These are phyloP conservation scores for Trichonephila inaurata DNA, from an alignment of 1,140 invertebrate genomes.

Conservation along the genomic window DNA sequence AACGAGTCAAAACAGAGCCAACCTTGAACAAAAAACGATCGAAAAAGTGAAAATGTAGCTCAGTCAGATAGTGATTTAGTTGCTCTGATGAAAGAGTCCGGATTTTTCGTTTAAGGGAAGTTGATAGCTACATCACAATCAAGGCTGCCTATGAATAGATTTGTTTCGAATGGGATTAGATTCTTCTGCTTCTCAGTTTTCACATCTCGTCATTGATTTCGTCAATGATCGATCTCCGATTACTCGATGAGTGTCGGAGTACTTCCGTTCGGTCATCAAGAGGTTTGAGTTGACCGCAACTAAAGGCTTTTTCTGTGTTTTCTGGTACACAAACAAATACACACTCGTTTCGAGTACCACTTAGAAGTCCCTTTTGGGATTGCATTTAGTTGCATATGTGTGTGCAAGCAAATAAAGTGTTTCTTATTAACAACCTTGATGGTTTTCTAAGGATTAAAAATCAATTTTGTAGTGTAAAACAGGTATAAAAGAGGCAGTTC, in stretches of 20 bases:
- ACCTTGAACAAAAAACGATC: constrained; percentile 2
- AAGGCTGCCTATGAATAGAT: constrained; percentile 16
- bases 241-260: neutral
- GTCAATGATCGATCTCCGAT: neutral
- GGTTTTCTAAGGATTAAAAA: too few species aligned
- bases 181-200: neutral
- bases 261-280: neutral
- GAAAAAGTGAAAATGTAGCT: constrained; percentile 9
- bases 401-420: too few species aligned
- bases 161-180: neutral
- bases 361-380: too few species aligned
- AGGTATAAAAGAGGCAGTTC: too few species aligned
- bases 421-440: too few species aligned
- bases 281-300: neutral
- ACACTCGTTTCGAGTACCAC: too few species aligned
- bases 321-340: neutral
- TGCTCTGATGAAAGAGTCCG: neutral
- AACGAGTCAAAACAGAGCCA: constrained; percentile 30
- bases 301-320: neutral
- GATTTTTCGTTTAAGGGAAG: constrained; percentile 27
- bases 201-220: neutral
- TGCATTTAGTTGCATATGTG: too few species aligned
- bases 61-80: neutral
- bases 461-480: too few species aligned
- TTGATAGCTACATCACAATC: constrained; percentile 4